Evolutionary conservation across 2,888 invertebrate genomes (phyloP).

Genomic region (Epistrophe eligans): DNA sequence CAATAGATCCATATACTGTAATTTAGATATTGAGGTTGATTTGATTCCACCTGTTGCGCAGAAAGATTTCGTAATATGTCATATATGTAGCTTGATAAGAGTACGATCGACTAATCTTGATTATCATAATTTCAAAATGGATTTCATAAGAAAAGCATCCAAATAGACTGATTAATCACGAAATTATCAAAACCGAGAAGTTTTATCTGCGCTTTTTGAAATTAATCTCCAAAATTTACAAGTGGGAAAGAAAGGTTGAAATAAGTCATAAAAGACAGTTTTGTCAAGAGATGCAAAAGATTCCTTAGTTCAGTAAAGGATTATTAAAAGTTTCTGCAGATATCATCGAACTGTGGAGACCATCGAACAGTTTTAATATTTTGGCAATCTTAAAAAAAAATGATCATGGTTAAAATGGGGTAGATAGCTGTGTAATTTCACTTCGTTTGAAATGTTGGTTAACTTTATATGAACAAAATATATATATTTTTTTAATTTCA

Average conservation of each 20-base stretch:
- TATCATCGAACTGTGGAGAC: too few species aligned
- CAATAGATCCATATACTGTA: too few species aligned
- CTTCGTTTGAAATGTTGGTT: too few species aligned
- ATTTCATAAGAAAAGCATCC: not conserved
- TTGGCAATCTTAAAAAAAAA: too few species aligned
- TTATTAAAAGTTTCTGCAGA: not conserved
- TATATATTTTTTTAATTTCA: constrained; percentile 32
- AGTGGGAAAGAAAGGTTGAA: not conserved
- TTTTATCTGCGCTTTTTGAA: too few species aligned
- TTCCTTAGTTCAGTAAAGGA: not conserved
- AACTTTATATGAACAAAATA: not conserved
- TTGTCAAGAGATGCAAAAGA: not conserved
- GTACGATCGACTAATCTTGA: not conserved
- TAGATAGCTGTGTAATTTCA: too few species aligned
- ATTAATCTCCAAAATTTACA: too few species aligned
- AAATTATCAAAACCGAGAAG: too few species aligned
- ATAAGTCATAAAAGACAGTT: not conserved
- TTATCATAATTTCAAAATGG: not conserved
- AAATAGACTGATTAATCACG: too few species aligned
- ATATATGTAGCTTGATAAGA: not conserved
- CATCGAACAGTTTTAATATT: too few species aligned
- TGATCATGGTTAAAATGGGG: too few species aligned
- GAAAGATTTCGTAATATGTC: not conserved
- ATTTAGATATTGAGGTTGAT: not conserved
- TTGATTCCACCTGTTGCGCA: not conserved